Evolutionary conservation across 2,113 vertebrate species (phyloP).

Genomic region (Sclerurus mexicanus): DNA sequence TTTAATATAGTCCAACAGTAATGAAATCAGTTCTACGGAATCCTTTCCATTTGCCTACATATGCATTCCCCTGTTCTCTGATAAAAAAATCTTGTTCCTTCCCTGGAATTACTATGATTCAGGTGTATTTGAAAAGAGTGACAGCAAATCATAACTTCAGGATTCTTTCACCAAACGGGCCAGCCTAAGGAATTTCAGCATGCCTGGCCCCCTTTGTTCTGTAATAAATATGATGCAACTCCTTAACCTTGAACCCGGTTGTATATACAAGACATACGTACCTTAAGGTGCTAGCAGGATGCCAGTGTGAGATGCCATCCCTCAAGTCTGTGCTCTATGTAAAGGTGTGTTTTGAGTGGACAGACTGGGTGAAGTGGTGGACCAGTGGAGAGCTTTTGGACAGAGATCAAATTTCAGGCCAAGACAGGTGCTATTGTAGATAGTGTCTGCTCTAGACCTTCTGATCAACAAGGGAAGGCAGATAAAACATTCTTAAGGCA

Average conservation of each 20-base stretch:
- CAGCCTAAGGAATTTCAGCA: neutral
- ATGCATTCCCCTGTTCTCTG: neutral
- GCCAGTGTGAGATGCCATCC: neutral
- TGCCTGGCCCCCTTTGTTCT: neutral
- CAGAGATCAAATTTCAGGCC: neutral
- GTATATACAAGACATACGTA: too few relatives aligned
- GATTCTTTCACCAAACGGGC: neutral
- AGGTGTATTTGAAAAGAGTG: neutral
- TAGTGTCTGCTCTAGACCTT: neutral
- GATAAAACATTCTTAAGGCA: neutral
- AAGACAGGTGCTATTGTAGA: neutral
- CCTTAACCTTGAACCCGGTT: neutral
- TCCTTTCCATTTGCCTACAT: neutral
- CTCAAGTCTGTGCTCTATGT: neutral
- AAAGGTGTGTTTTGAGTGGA: neutral
- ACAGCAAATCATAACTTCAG: neutral
- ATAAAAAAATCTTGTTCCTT: neutral
- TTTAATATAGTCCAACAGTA: neutral
- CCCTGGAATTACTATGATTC: neutral
- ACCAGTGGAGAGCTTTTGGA: neutral
- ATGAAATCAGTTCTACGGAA: neutral
- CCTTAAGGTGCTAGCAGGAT: neutral
- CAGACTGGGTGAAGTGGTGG: neutral
- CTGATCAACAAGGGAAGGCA: neutral
- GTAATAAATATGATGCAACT: neutral